These are phyloP conservation scores for Pocillopora verrucosa DNA, from an alignment of 64 coral and sea anemone genomes.

Conservation along the genomic window DNA sequence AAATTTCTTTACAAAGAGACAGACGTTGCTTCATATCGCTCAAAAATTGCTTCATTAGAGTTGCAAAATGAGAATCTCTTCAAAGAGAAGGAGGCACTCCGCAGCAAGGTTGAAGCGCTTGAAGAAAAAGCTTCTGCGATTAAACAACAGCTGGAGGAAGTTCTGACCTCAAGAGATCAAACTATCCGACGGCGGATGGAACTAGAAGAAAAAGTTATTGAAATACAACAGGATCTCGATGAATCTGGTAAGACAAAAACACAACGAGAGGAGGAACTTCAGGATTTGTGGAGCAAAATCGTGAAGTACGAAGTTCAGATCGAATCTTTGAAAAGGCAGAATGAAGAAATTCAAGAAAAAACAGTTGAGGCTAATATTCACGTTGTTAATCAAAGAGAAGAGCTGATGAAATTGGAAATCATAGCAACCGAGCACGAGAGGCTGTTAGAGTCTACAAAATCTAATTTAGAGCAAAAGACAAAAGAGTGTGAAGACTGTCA, in stretches of 20 bases:
- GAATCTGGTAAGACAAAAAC: conserved; percentile 8
- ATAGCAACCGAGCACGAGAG: conserved; percentile 1
- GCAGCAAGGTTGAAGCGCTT: background rate
- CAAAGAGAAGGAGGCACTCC: conserved; percentile 32
- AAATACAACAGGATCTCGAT: conserved; percentile 27
- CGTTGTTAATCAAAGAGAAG: conserved; percentile 10
- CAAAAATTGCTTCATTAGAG: conserved; percentile 32
- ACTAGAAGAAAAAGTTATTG: conserved; percentile 20
- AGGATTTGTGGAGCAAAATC: conserved; percentile 12
- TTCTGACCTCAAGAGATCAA: conserved; percentile 11
- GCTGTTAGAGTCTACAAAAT: background rate
- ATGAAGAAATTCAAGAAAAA: conserved; percentile 26
- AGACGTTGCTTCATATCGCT: conserved; percentile 30
- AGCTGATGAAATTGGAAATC: conserved; percentile 38
- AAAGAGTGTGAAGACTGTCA: background rate
- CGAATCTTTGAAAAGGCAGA: conserved; percentile 1
- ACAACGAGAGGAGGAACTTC: conserved; percentile 5
- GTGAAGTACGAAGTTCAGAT: conserved; percentile 32
- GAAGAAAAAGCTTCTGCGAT: background rate
- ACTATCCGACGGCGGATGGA: conserved; percentile 1
- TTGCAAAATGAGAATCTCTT: background rate
- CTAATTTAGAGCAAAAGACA: background rate
- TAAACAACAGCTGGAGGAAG: conserved; percentile 4
- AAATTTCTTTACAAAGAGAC: conserved; percentile 22
- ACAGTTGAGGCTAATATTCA: conserved; percentile 25